phyloP scores from a whole-genome alignment of 2,888 invertebrate species.

The Lottia scabra region DNA sequence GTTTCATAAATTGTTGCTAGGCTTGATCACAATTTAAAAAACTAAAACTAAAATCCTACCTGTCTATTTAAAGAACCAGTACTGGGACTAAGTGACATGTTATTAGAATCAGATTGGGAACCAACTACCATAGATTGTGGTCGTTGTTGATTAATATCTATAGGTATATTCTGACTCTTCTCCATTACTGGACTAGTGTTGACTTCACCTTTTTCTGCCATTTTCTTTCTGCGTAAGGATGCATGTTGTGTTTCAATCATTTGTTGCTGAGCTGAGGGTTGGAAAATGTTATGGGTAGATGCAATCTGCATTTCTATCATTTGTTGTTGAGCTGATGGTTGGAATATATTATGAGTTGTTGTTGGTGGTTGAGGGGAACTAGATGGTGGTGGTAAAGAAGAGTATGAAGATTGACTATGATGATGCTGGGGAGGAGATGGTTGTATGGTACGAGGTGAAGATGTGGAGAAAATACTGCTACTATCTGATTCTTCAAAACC shows the following conservation, averaged over 20 bases:
- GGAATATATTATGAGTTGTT: neutral
- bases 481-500: conserved; percentile 66
- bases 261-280: neutral
- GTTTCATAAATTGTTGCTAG: no score
- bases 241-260: conserved; percentile 71
- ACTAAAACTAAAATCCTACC: conserved; percentile 35
- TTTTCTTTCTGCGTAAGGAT: conserved; percentile 71
- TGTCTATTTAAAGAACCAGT: conserved; percentile 64
- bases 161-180: conserved; percentile 65
- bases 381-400: conserved; percentile 4
- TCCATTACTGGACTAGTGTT: conserved; percentile 71
- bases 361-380: conserved; percentile 9
- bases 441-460: conserved; percentile 44
- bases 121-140: conserved; percentile 68
- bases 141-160: conserved; percentile 68
- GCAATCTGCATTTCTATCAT: neutral
- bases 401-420: neutral
- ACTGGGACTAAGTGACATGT: conserved; percentile 58
- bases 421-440: conserved; percentile 24
- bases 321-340: neutral
- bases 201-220: conserved; percentile 49
- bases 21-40: neutral
- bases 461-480: conserved; percentile 56
- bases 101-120: conserved; percentile 64
- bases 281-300: neutral